Evolutionary conservation across 1,140 invertebrate genomes (phyloP), one percentile per base, ranked within the genome.

Genomic region (Tetragnatha versicolor): DNA sequence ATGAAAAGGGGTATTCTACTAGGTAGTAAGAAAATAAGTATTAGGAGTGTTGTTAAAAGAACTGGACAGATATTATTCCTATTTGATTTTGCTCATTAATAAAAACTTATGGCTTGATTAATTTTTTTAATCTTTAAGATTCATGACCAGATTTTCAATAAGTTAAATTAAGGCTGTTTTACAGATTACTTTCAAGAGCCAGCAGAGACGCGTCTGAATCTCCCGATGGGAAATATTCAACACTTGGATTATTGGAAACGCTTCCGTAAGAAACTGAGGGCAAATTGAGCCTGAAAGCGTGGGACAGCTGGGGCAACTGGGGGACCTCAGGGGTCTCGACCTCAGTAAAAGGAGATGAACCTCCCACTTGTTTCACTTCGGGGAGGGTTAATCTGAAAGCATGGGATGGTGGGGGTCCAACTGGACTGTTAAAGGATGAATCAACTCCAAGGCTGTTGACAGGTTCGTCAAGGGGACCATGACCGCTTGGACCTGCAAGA

Each of bases 221-320:
- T 20, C 22, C 22, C 7, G 5, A 6, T n/a, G 42, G 42, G 20
- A 33, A 33, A n/a, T 47, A 66, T 12, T 66, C 39, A 9, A 47
- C 63, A 31, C 33, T 17, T 20, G 63, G 42, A 42, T 12, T 22
- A 5, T 20, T 10, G 5, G 27, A 65, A 12, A 17, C 6, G 10
- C n/a, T 37, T 27, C 20, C 22, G 9, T 14, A 25, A 17, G 68
- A 20, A 25, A 3, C 29, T 17, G 31, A 55, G 10, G 68, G 45
- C 14, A 60, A 27, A 22, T 14, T 39, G 7, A 73, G 22, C 31
- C 37, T 73, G 35, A 73, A 45, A 60, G 69, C 51, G 31, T 73
- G 69, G 29, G 51, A 60, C 3, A 20, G 2, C 0, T 6, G n/a
- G 33, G 47, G 47, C 10, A 3, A 7, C 14, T 53, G 5, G 17